Evolutionary conservation across 2,797 vertebrate species (phyloP).

Genomic region (Rhinichthys osculus): DNA sequence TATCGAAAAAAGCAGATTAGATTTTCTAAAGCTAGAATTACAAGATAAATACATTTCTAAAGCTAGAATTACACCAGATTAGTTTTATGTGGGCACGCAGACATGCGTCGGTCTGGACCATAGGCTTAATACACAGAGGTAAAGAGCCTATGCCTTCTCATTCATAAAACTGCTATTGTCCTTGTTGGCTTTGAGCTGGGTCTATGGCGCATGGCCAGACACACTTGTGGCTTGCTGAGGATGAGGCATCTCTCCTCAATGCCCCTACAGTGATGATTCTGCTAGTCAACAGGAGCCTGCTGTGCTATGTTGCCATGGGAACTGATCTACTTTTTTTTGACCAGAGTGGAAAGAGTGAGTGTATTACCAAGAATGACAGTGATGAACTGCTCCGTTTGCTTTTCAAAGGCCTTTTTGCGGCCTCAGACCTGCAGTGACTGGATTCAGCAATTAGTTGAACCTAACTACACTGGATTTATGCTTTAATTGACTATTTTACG

Average conservation of each 20-base stretch:
- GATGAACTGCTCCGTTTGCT: conserved; percentile 58
- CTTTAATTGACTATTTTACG: conserved; percentile 33
- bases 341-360: conserved; percentile 51
- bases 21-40: conserved; percentile 29
- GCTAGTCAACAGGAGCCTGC: conserved; percentile 73
- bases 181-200: conserved; percentile 32
- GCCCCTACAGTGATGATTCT: conserved; percentile 72
- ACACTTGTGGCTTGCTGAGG: conserved; percentile 55
- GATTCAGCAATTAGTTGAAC: conserved; percentile 31
- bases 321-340: conserved; percentile 72
- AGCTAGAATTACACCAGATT: conserved; percentile 25
- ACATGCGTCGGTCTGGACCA: background rate
- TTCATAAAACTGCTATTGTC: conserved; percentile 47
- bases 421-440: conserved; percentile 33
- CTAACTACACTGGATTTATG: background rate
- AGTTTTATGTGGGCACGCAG: background rate
- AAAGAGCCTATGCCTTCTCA: conserved; percentile 33
- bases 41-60: conserved; percentile 3
- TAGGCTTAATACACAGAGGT: conserved; percentile 35
- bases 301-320: conserved; percentile 80
- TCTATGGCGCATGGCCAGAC: conserved; percentile 46
- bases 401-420: conserved; percentile 43
- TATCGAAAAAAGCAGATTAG: conserved; percentile 28
- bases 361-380: conserved; percentile 65
- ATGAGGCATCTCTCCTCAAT: conserved; percentile 66